Percentiles rank a stretch among this genome's conserved stretches.
These are phyloP conservation scores for Lepas anatifera DNA, from an alignment of 2,888 invertebrate species.

Conservation along the genomic window DNA sequence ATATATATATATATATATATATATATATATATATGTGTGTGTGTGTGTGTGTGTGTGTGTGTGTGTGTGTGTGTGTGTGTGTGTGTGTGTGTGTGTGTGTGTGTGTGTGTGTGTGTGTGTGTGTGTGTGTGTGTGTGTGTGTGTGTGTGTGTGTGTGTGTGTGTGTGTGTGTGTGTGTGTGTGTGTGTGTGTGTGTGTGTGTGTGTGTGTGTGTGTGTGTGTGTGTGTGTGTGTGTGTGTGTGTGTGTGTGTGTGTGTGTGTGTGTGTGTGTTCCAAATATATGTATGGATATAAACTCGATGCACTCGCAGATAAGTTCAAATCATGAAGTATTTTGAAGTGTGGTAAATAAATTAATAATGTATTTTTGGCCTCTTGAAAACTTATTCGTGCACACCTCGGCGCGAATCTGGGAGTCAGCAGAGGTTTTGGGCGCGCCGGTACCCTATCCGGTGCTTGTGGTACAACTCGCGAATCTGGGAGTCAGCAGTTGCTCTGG, in stretches of 20 bases:
- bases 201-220: background rate
- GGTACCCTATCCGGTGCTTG: no score
- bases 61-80: background rate
- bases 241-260: background rate
- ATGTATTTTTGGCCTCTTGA: no score
- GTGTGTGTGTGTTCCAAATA: background rate
- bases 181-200: background rate
- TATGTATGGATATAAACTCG: background rate
- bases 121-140: background rate
- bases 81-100: background rate
- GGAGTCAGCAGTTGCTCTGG: no score
- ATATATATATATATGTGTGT: background rate
- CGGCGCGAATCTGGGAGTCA: no score
- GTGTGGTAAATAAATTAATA: no score
- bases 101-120: background rate
- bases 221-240: background rate
- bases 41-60: background rate
- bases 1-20: constrained; percentile 3
- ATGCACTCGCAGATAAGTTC: background rate
- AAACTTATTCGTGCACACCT: no score
- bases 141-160: background rate
- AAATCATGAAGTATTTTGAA: no score
- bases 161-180: background rate
- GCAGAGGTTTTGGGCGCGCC: no score
- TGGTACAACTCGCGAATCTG: no score